Evolutionary conservation across 2,797 vertebrate species (phyloP).

Genomic region (Halcyon badia): DNA sequence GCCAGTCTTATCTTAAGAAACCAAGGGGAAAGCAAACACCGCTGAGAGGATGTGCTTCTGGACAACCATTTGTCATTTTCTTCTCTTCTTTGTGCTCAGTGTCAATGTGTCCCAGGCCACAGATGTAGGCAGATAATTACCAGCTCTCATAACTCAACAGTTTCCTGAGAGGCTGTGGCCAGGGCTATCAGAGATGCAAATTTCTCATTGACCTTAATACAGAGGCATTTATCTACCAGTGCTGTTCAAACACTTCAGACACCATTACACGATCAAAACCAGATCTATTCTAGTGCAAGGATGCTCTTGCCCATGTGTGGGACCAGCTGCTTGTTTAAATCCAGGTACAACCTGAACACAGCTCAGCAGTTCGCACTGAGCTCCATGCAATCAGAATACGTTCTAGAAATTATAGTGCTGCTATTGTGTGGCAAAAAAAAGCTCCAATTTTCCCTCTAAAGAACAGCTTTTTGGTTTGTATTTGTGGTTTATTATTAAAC

Average conservation of each 20-base stretch:
- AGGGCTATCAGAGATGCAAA: background rate
- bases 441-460: background rate
- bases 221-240: background rate
- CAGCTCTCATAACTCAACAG: conserved; percentile 1
- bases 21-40: background rate
- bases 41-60: accelerated
- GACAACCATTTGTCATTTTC: background rate
- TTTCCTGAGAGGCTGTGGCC: background rate
- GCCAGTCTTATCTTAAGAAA: background rate
- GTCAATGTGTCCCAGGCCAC: background rate
- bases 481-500: background rate
- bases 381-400: accelerated
- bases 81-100: background rate
- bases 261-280: background rate
- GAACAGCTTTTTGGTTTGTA: background rate
- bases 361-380: background rate
- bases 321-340: background rate
- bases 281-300: background rate
- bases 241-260: background rate
- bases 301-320: accelerated
- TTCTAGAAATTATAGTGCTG: background rate
- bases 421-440: background rate
- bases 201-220: background rate
- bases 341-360: background rate
- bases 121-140: background rate